phyloP scores from a whole-genome alignment of 2,888 invertebrate species.

The Omphaloscelis lunosa region DNA sequence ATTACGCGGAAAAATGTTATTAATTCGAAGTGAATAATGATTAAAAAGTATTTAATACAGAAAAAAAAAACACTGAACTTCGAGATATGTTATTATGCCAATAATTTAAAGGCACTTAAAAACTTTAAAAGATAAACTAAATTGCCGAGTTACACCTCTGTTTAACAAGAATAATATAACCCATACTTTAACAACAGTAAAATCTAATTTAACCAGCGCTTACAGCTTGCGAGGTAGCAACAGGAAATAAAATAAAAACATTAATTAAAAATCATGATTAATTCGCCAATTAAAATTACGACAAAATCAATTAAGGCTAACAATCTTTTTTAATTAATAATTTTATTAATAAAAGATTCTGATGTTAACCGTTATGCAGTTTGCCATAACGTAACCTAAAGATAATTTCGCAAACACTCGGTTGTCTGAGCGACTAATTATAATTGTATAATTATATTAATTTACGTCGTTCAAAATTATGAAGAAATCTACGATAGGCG shows the following conservation, averaged over 20 bases:
- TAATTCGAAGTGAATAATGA: too few species aligned
- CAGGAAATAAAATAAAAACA: background rate
- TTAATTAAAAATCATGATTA: conserved; percentile 6
- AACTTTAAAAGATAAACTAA: too few species aligned
- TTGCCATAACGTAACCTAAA: conserved; percentile 42
- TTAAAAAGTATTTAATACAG: too few species aligned
- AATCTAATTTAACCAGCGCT: conserved; percentile 1
- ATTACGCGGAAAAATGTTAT: too few species aligned
- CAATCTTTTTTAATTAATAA: conserved; percentile 1
- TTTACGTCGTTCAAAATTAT: conserved; percentile 73
- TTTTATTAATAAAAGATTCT: background rate
- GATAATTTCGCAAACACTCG: conserved; percentile 56
- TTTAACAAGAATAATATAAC: background rate
- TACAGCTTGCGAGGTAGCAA: background rate
- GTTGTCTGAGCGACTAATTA: conserved; percentile 75
- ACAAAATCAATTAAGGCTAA: background rate
- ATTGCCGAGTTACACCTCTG: background rate
- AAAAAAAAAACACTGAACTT: too few species aligned
- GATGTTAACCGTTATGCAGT: conserved; percentile 11
- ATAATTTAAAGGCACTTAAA: too few species aligned
- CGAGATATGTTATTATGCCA: too few species aligned
- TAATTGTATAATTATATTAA: conserved; percentile 78
- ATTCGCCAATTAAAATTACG: conserved; percentile 8
- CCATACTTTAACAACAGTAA: background rate
- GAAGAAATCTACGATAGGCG: conserved; percentile 67